Base-by-base conservation (phyloP, 2,888 invertebrate species). In the Pterostichus niger region DNA sequence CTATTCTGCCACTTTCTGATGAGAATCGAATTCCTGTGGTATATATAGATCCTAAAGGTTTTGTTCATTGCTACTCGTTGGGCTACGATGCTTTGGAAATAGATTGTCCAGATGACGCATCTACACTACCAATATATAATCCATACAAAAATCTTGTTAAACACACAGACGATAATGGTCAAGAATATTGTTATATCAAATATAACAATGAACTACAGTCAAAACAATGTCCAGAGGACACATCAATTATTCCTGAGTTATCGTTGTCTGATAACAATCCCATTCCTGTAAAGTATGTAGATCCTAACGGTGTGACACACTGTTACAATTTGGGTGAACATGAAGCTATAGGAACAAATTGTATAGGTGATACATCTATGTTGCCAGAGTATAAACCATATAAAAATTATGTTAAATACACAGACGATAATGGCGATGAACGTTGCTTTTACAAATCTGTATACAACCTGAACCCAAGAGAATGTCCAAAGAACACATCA, bases 401-500 rank as follows among this genome's bases (percentile, higher is more conserved):
- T 6, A 31, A 31, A 10, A 11, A 59, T 17, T 5, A 4, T 17
- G 59, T 59, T 24, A 59, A 59, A 59, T 17, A 24, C 10, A 10
- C 2, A 6, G 59, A 59, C 17, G 15, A 15, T 15, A 17, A 59
- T 31, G 17, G 17, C 11, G 1, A 3, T 2, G 31, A 11, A 15
- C 56, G 6, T 56, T 31, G 59, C 24, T 24, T 9, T 10, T 24
- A 24, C 10, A 15, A 54, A 54, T 17, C 10, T 59, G 31, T 10
- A 24, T 1, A 15, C 0, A 68, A n/a, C 0, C n/a, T 44, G 5
- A 2, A 68, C 1, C 10, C 68, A 40, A 33, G 13, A n/a, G 35
- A 35, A 35, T 68, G 68, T 3, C 68, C 68, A 40, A 0, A n/a
- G 9, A 40, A 68, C 35, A 68, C 68, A 40, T 35, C 68, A 13